A percentile compares a stretch with the other conserved stretches of the same genome.
Conservation (phyloP, 2,113 vertebrate species). For the Pseudonaja textilis region DNA sequence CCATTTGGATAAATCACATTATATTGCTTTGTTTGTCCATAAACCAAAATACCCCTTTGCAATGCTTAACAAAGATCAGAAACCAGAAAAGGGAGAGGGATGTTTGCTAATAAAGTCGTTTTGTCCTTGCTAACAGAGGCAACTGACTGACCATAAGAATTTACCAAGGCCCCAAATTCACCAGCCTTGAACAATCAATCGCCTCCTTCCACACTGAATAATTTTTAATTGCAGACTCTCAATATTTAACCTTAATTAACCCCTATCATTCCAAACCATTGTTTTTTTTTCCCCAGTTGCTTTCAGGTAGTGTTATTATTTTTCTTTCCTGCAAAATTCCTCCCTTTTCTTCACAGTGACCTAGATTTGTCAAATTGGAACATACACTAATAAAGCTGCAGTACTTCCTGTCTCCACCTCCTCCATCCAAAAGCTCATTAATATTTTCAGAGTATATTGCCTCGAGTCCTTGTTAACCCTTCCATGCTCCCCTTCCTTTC, state of each 20-base stretch:
- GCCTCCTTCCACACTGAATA: background rate
- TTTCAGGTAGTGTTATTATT: background rate
- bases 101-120: background rate
- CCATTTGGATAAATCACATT: conserved; percentile 6
- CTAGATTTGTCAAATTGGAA: background rate
- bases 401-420: background rate
- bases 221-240: background rate
- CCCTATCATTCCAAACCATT: background rate
- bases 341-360: background rate
- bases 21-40: background rate
- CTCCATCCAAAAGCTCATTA: background rate
- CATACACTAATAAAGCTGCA: background rate
- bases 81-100: background rate
- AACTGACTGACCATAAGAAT: background rate
- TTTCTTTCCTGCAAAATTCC: background rate
- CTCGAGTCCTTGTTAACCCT: background rate
- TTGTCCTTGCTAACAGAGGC: background rate
- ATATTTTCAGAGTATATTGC: background rate
- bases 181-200: background rate
- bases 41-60: background rate
- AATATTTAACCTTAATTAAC: background rate
- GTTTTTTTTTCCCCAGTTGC: background rate
- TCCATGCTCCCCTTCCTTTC: background rate
- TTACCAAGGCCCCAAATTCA: background rate
- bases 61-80: background rate